These are phyloP conservation scores for Adelosebastes latens DNA, from an alignment of 2,797 vertebrate species.

Conservation along the genomic window DNA sequence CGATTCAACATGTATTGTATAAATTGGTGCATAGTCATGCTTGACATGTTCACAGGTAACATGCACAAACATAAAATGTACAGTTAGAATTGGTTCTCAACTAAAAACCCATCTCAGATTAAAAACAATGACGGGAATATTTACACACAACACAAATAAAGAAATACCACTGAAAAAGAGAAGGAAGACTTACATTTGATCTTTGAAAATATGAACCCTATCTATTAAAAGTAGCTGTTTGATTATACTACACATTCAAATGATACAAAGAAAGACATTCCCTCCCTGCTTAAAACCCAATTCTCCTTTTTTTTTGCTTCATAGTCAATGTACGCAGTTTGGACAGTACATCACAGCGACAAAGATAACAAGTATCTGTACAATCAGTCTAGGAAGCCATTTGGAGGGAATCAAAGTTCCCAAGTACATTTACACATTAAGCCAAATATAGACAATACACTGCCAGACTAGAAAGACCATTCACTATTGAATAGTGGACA, in stretches of 20 bases:
- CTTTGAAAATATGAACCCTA: constrained; percentile 67
- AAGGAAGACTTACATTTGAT: constrained; percentile 75
- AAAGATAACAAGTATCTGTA: constrained; percentile 68
- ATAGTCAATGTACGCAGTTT: constrained; percentile 57
- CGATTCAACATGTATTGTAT: constrained; percentile 69
- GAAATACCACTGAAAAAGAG: constrained; percentile 66
- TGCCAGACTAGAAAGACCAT: constrained; percentile 60
- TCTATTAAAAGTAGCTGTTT: constrained; percentile 60
- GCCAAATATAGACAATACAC: constrained; percentile 70
- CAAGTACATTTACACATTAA: constrained; percentile 71
- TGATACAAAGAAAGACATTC: constrained; percentile 65
- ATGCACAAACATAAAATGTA: constrained; percentile 81
- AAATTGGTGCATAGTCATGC: constrained; percentile 84
- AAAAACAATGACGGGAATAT: constrained; percentile 63
- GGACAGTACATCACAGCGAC: constrained; percentile 72
- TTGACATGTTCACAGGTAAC: constrained; percentile 81
- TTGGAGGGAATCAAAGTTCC: constrained; percentile 57
- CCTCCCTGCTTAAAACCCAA: constrained; percentile 41
- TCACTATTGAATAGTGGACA: constrained; percentile 66
- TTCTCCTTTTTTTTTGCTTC: constrained; percentile 62
- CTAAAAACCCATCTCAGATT: constrained; percentile 54
- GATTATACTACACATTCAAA: constrained; percentile 75
- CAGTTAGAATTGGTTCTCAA: constrained; percentile 59
- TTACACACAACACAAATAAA: constrained; percentile 66
- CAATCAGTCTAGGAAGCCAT: constrained; percentile 69